These are phyloP conservation scores for Proisotoma minuta DNA, from an alignment of 2,888 invertebrate species.

Conservation along the genomic window DNA sequence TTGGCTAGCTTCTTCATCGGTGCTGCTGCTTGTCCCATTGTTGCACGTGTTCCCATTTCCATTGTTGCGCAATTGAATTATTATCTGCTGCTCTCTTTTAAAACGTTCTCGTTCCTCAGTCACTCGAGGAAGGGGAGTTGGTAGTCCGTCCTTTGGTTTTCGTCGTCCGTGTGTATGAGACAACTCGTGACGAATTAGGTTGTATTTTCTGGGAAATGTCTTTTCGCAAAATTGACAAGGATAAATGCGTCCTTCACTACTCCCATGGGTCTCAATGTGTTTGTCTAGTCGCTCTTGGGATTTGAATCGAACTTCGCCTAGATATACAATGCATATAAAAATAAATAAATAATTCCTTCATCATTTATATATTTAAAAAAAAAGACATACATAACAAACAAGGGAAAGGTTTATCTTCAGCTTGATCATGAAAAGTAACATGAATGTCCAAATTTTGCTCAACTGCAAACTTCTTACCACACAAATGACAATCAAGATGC, in stretches of 20 bases:
- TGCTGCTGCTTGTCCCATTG: not conserved
- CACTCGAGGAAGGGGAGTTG: not conserved
- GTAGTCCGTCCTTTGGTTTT: conserved; percentile 11
- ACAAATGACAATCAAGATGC: not conserved
- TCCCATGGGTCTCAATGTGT: conserved; percentile 5
- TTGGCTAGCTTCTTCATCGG: not conserved
- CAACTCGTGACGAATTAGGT: conserved; percentile 6
- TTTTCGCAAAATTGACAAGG: not conserved
- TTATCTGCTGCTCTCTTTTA: too few species aligned
- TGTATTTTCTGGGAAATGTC: not conserved
- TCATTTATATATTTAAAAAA: not conserved
- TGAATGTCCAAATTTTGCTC: conserved; percentile 4
- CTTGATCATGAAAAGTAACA: conserved; percentile 4
- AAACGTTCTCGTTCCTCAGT: not conserved
- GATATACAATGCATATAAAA: not conserved
- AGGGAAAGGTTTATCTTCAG: conserved; percentile 4
- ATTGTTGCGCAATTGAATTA: not conserved
- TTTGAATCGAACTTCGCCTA: not conserved
- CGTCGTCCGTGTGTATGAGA: conserved; percentile 9
- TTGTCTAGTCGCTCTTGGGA: not conserved
- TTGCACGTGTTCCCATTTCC: not conserved
- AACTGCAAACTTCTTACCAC: not conserved
- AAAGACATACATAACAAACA: not conserved
- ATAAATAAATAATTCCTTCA: not conserved
- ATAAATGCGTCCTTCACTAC: not conserved